Conservation (phyloP, 2,113 vertebrate species). For the Glareola pratincola region DNA sequence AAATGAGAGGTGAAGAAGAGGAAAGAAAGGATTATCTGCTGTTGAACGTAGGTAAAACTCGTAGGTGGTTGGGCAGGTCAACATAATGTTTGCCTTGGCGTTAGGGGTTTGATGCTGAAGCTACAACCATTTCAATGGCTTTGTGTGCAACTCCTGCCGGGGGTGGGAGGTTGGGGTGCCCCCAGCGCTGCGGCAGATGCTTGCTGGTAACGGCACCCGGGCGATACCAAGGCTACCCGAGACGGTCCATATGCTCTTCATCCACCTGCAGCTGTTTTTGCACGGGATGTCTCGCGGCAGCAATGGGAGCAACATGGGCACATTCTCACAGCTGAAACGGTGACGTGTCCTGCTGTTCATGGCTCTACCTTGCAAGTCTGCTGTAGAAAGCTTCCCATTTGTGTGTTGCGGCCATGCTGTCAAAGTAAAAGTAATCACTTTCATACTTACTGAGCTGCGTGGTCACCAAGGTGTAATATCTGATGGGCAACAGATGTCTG, state of each 20-base stretch:
- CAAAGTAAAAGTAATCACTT: slow-evolving; percentile 46
- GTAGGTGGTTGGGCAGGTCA: not conserved
- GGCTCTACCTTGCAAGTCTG: not conserved
- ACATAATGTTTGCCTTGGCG: not conserved
- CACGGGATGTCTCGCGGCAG: not conserved
- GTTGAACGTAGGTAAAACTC: not conserved
- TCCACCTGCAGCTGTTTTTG: slow-evolving; percentile 38
- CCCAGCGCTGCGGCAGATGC: not conserved
- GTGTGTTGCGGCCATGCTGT: not conserved
- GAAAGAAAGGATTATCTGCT: not conserved
- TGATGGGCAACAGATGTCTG: slow-evolving; percentile 57
- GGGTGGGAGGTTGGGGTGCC: not conserved
- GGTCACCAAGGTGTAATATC: slow-evolving; percentile 61
- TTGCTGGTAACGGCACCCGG: not conserved
- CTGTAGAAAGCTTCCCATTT: not conserved
- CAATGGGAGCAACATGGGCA: not conserved
- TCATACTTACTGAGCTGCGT: slow-evolving; percentile 44
- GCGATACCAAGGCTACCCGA: slow-evolving; percentile 25
- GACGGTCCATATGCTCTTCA: slow-evolving; percentile 31
- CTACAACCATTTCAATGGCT: not conserved
- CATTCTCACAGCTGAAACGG: not conserved
- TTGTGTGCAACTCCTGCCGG: not conserved
- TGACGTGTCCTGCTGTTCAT: not conserved
- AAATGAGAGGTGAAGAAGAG: not conserved
- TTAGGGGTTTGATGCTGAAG: not conserved